Evolutionary conservation across 2,888 invertebrate species (phyloP).

Genomic region (Pilophorus perplexus): DNA sequence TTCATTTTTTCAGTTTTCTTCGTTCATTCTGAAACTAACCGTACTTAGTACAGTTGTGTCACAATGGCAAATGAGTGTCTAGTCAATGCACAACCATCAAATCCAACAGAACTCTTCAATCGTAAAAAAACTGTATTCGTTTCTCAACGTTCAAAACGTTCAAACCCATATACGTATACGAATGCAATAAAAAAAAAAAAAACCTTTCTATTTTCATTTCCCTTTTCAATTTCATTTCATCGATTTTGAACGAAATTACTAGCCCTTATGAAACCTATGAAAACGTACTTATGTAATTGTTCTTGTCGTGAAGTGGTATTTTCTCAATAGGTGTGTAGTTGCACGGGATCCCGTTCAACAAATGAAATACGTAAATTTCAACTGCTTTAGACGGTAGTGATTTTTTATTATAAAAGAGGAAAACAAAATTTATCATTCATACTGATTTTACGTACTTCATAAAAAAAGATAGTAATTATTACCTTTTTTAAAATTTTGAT

Average conservation of each 20-base stretch:
- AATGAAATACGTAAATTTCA: constrained; percentile 42
- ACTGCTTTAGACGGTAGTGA: constrained; percentile 37
- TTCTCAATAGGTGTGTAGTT: constrained; percentile 24
- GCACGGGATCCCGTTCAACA: constrained; percentile 29
- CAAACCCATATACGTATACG: constrained; percentile 48
- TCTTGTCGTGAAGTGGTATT: constrained; percentile 18
- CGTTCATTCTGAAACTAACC: too few relatives aligned
- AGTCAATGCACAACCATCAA: too few relatives aligned
- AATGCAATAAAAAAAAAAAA: constrained; percentile 47
- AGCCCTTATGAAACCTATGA: constrained; percentile 7
- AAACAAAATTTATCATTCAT: constrained; percentile 16
- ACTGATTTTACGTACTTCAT: too few relatives aligned
- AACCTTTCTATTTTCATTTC: background rate
- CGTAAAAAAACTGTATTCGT: too few relatives aligned
- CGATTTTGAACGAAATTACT: constrained; percentile 12
- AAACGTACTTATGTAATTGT: constrained; percentile 29
- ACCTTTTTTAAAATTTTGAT: constrained; percentile 9
- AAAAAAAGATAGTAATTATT: background rate
- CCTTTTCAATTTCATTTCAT: constrained; percentile 7
- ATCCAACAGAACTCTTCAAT: too few relatives aligned
- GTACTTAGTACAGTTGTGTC: too few relatives aligned
- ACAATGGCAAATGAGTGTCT: too few relatives aligned
- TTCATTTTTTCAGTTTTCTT: too few relatives aligned
- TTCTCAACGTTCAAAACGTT: constrained; percentile 42
- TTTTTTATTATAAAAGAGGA: constrained; percentile 24